Percentiles rank a stretch among this genome's conserved stretches.
phyloP scores from a whole-genome alignment of 2,888 invertebrate species.

The Mesorhabditis belari region DNA sequence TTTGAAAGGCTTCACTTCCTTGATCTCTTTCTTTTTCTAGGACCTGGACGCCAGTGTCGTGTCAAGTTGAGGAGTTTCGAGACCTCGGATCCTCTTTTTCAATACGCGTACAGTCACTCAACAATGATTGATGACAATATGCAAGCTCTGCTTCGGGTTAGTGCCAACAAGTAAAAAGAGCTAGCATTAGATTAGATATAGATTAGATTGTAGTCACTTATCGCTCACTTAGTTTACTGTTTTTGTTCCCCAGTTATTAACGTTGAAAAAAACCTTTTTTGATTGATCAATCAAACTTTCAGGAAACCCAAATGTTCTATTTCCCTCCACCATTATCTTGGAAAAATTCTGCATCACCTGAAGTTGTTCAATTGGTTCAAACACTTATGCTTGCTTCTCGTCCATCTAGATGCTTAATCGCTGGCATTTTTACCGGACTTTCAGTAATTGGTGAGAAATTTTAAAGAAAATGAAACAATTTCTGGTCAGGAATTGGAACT shows the following conservation, averaged over 20 bases:
- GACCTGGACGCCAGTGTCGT: constrained; percentile 24
- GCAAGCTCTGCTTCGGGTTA: constrained; percentile 25
- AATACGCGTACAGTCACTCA: constrained; percentile 38
- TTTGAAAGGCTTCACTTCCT: too few species aligned
- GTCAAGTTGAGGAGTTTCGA: constrained; percentile 33
- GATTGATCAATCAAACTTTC: neutral
- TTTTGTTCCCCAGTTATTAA: too few species aligned
- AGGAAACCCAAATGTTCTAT: constrained; percentile 32
- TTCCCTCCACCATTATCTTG: constrained; percentile 32
- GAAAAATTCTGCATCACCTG: constrained; percentile 44
- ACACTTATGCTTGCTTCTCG: constrained; percentile 47
- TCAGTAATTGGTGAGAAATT: constrained; percentile 4
- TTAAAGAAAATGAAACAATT: neutral
- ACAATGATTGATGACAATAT: constrained; percentile 31
- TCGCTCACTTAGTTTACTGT: too few species aligned
- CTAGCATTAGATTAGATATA: too few species aligned
- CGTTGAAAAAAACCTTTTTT: too few species aligned
- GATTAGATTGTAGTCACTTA: too few species aligned
- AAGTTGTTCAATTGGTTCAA: constrained; percentile 44
- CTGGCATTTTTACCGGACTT: constrained; percentile 34
- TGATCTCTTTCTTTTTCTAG: too few species aligned
- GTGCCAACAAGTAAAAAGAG: neutral
- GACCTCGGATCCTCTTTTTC: constrained; percentile 30
- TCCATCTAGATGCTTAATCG: constrained; percentile 53
- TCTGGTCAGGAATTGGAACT: constrained; percentile 15